Evolutionary conservation across 2,797 vertebrate genomes (phyloP), one percentile per base, ranked within the genome.

Genomic region (Typhlichthys eigenmanni): DNA sequence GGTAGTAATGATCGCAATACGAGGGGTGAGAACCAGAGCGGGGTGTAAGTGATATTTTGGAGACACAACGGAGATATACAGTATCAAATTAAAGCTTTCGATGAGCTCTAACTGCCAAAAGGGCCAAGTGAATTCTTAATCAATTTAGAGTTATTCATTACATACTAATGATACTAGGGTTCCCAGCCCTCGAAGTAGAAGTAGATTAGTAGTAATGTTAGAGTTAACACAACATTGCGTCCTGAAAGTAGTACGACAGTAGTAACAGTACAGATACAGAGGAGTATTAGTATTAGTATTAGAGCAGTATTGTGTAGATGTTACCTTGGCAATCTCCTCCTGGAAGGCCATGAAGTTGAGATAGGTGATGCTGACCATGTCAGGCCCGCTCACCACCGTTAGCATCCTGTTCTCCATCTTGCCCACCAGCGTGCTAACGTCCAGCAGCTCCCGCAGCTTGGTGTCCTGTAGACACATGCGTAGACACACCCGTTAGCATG

Each of bases 271-370:
- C 7, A 8, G 12, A 47, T 19, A 24, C 24, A 14, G 9, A 8
- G 10, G n/a, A 12, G 32, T 32, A 32, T 12, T 55, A 10, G 32
- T 32, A 32, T 12, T 55, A 10, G 1, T 16, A 46, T 13, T 9
- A 32, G 7, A 19, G 19, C 19, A 19, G 19, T 19, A 19, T 19
- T 19, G 54, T 6, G 10, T 8, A 45, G 9, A 7, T 13, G 58
- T 71, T 60, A 99, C 98, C 97, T 98, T 99, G 0, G 97, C 97
- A 1, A 93, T 94, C 47, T 99, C 98, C 81, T 99, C 98, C 71
- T 96, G 95, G 83, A 97, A 95, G n/a, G 98, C 95, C 89, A 98
- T 95, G 70, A 99, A 95, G 88, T 98, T 98, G 87, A 98, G 83
- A 87, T 95, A 97, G 0, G 95, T 96, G 80, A 98, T 98, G 85